Evolutionary conservation across 1,140 invertebrate genomes (phyloP).

Genomic region (Eueides isabella): DNA sequence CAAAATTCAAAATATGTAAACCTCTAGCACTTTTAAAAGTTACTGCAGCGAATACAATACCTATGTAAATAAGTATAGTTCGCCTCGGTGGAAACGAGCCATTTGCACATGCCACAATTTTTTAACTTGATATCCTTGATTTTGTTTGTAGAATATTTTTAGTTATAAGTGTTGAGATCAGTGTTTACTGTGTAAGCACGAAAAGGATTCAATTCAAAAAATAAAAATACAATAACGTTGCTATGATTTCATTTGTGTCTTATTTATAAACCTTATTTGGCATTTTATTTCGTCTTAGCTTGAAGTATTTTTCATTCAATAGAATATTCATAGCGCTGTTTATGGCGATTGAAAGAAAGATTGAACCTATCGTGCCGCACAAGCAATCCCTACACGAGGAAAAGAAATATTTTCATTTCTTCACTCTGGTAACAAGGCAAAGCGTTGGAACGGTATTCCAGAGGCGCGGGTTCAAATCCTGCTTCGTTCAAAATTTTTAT

Average conservation of each 20-base stretch:
- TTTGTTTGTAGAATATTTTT: constrained; percentile 82
- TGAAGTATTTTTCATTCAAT: too few species aligned
- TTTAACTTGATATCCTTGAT: constrained; percentile 68
- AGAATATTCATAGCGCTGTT: too few species aligned
- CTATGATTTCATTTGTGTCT: constrained; percentile 79
- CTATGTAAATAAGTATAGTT: constrained; percentile 56
- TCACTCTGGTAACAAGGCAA: too few species aligned
- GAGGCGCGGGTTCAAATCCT: too few species aligned
- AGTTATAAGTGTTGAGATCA: constrained; percentile 85
- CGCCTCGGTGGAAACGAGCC: constrained; percentile 64
- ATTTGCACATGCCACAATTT: constrained; percentile 74
- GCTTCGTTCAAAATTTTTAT: too few species aligned
- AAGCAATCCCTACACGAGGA: too few species aligned
- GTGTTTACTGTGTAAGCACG: constrained; percentile 87
- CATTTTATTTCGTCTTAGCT: too few species aligned
- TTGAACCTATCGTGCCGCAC: too few species aligned
- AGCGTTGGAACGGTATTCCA: too few species aligned
- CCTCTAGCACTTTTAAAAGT: constrained; percentile 71
- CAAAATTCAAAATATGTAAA: constrained; percentile 56
- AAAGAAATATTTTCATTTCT: too few species aligned
- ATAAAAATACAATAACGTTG: constrained; percentile 85
- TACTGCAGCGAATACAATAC: constrained; percentile 57
- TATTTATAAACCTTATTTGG: constrained; percentile 26
- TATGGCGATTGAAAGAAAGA: too few species aligned
- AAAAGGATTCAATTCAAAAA: constrained; percentile 83